These are phyloP conservation scores for Aegypius monachus DNA, from an alignment of 2,113 vertebrate genomes.

Conservation along the genomic window DNA sequence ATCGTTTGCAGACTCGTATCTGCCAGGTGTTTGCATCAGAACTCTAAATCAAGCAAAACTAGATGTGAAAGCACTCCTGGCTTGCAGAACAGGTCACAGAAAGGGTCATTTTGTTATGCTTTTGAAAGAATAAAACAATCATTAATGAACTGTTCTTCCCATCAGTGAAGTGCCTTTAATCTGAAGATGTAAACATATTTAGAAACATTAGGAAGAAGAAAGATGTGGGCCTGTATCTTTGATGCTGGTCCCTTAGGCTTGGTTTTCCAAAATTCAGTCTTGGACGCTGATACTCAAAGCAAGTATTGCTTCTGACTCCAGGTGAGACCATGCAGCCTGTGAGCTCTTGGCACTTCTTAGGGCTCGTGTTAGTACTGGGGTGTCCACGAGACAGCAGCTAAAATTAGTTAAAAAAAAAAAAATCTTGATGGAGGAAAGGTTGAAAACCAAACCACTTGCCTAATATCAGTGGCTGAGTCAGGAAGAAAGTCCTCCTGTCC, in stretches of 20 bases:
- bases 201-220: not conserved
- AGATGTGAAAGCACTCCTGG: not conserved
- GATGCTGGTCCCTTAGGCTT: not conserved
- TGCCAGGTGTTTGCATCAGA: conserved; percentile 19
- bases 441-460: not conserved
- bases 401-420: not conserved
- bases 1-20: not conserved
- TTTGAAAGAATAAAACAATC: not conserved
- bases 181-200: not conserved
- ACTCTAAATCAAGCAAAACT: not conserved
- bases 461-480: not conserved
- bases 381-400: not conserved
- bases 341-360: not conserved
- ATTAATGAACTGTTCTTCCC: not conserved
- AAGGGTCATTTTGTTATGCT: not conserved
- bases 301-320: not conserved
- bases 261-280: not conserved
- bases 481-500: not conserved
- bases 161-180: not conserved
- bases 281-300: not conserved
- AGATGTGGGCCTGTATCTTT: not conserved
- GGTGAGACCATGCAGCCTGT: not conserved
- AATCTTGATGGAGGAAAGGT: not conserved
- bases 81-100: not conserved
- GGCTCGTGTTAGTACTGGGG: not conserved